These are phyloP conservation scores for Nezara viridula DNA, from an alignment of 2,888 invertebrate species.

Conservation along the genomic window DNA sequence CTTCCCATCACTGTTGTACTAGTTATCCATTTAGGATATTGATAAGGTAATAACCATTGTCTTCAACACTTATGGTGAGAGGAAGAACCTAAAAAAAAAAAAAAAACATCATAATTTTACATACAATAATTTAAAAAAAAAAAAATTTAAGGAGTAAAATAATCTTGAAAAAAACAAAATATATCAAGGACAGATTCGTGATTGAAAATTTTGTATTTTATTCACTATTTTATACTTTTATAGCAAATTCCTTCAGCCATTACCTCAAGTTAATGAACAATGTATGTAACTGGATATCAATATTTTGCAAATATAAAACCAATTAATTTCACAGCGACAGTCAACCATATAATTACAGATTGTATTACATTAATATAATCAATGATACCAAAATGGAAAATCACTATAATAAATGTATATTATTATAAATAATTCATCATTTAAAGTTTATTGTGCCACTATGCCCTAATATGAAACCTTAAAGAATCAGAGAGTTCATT, in stretches of 20 bases:
- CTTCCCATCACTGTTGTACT: conserved; percentile 60
- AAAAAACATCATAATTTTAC: background rate
- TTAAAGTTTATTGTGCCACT: background rate
- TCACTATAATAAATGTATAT: background rate
- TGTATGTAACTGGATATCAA: background rate
- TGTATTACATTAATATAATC: background rate
- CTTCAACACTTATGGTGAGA: conserved; percentile 10
- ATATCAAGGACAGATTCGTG: too few relatives aligned
- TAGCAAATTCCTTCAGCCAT: too few relatives aligned
- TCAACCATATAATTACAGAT: background rate
- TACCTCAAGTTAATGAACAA: too few relatives aligned
- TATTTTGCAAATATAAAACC: background rate
- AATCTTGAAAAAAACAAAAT: background rate
- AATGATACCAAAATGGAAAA: background rate
- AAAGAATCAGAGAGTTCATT: background rate
- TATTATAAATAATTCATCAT: background rate
- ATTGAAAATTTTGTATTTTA: too few relatives aligned
- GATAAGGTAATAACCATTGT: conserved; percentile 19
- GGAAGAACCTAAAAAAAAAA: background rate
- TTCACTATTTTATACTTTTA: too few relatives aligned
- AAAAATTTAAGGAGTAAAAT: background rate
- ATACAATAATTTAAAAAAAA: background rate
- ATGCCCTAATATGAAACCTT: background rate
- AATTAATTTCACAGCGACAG: background rate
- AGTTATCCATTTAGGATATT: conserved; percentile 51